Conservation (phyloP, 1,140 invertebrate species). For the Neocloeon triangulifer region DNA sequence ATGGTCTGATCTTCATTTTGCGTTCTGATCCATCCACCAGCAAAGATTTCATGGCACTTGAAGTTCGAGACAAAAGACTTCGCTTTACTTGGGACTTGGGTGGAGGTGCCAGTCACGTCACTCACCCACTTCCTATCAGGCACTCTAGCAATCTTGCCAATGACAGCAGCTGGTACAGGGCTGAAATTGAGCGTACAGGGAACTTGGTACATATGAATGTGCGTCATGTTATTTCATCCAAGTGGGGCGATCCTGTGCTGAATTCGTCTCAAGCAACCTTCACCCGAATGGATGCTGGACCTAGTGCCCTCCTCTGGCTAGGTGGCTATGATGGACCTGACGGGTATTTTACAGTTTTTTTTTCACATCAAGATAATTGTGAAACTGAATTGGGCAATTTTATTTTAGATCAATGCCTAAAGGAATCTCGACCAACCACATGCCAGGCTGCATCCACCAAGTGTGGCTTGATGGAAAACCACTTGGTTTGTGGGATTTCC, state of each 20-base stretch:
- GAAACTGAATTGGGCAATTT: too few species aligned
- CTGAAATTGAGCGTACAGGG: slow-evolving; percentile 35
- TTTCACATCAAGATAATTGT: too few species aligned
- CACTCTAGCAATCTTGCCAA: slow-evolving; percentile 28
- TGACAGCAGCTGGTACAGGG: slow-evolving; percentile 46
- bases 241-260: slow-evolving; percentile 15
- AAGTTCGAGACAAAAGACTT: slow-evolving; percentile 51
- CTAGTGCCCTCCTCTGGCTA: slow-evolving; percentile 27
- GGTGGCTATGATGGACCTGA: too few species aligned
- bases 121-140: slow-evolving; percentile 30
- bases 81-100: slow-evolving; percentile 56
- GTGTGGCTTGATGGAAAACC: slow-evolving; percentile 49
- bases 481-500: slow-evolving; percentile 78
- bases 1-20: too few species aligned
- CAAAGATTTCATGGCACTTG: slow-evolving; percentile 56
- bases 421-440: too few species aligned
- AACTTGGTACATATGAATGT: slow-evolving; percentile 30
- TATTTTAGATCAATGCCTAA: too few species aligned
- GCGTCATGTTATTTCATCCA: slow-evolving; percentile 17
- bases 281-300: slow-evolving; percentile 24
- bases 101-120: slow-evolving; percentile 33
- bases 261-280: slow-evolving; percentile 23
- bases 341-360: too few species aligned
- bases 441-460: slow-evolving; percentile 56
- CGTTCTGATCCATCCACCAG: too few species aligned